A percentile compares a stretch with the other conserved stretches of the same genome.
These are phyloP conservation scores for Chaetodon auriga DNA, from an alignment of 2,113 vertebrate genomes.

Conservation along the genomic window DNA sequence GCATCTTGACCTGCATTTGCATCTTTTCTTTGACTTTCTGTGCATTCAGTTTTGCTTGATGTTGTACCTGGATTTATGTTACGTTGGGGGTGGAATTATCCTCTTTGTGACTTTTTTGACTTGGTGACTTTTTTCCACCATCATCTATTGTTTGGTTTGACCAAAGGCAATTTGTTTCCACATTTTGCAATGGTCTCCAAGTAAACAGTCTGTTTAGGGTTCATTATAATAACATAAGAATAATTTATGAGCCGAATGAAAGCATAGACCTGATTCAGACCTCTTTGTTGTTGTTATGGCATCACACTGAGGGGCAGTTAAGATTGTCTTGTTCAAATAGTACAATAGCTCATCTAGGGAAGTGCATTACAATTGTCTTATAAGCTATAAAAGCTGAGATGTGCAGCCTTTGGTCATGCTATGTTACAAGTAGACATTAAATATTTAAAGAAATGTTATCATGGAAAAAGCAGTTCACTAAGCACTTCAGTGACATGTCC, in stretches of 20 bases:
- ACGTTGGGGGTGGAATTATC: neutral
- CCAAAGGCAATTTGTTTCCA: neutral
- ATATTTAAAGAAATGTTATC: too few relatives aligned
- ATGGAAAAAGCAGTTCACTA: too few relatives aligned
- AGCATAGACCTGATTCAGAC: neutral
- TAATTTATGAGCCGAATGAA: neutral
- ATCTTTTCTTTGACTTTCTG: neutral
- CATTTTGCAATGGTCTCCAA: neutral
- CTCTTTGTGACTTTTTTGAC: neutral
- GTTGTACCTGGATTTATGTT: too few relatives aligned
- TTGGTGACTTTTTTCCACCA: neutral
- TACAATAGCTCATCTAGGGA: too few relatives aligned
- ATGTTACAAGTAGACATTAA: too few relatives aligned
- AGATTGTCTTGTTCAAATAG: too few relatives aligned
- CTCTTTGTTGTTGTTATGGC: neutral
- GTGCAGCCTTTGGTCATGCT: too few relatives aligned
- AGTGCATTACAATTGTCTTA: too few relatives aligned
- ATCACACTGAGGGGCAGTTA: too few relatives aligned
- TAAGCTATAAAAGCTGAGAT: too few relatives aligned
- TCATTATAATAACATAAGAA: neutral
- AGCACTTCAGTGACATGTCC: too few relatives aligned
- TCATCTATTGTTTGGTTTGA: neutral
- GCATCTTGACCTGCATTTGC: neutral
- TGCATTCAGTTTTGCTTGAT: neutral
- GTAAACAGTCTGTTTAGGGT: neutral